Conservation (phyloP, 64 coral and sea anemone species). For the Dendrophyllia cribrosa region DNA sequence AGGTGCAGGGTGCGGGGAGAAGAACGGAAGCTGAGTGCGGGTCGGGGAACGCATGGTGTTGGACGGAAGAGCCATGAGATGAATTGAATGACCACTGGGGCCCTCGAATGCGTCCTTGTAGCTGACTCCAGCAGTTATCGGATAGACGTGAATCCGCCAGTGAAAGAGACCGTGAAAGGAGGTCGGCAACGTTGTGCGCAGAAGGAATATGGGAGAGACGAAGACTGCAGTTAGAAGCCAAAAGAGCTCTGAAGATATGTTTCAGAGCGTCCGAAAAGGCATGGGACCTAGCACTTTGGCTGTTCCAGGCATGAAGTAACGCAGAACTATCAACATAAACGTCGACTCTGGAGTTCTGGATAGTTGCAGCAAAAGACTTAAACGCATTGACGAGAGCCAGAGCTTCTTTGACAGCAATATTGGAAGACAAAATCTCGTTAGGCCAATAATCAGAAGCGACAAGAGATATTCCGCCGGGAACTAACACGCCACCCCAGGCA, state of each 20-base stretch:
- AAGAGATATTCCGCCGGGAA: not conserved
- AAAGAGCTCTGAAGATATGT: not conserved
- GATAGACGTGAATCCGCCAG: not conserved
- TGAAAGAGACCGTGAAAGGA: not conserved
- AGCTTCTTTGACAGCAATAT: constrained; percentile 30
- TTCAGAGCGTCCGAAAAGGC: constrained; percentile 2
- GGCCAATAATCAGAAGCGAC: constrained; percentile 37
- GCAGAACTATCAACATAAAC: not conserved
- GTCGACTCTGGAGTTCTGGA: constrained; percentile 9
- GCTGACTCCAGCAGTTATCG: not conserved
- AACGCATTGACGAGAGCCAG: constrained; percentile 9
- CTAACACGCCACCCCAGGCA: constrained; percentile 34
- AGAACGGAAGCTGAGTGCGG: not conserved
- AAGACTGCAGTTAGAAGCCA: not conserved
- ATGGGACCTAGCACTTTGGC: constrained; percentile 8
- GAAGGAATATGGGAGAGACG: not conserved
- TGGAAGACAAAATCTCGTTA: not conserved
- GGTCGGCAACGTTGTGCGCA: too few relatives aligned
- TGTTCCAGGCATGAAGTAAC: constrained; percentile 30
- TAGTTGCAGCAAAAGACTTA: not conserved
- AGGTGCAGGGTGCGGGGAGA: not conserved
- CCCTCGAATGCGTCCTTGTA: not conserved
- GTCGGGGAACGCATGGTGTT: not conserved
- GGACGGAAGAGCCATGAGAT: constrained; percentile 16
- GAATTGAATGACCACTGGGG: not conserved